phyloP scores from a whole-genome alignment of 2,888 invertebrate genomes.

The Serripes groenlandicus region DNA sequence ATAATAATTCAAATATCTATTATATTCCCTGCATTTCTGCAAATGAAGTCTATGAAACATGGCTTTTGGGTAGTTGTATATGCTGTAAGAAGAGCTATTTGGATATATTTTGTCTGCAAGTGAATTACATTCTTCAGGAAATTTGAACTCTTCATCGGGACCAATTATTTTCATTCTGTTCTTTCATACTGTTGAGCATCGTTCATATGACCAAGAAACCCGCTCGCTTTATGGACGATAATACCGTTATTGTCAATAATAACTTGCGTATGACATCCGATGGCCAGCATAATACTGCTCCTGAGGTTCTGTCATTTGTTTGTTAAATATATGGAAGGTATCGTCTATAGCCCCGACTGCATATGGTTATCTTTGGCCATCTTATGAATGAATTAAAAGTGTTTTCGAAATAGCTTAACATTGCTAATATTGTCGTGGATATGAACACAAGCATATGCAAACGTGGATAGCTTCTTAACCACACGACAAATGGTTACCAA shows the following conservation, averaged over 20 bases:
- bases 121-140: slow-evolving; percentile 25
- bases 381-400: not conserved
- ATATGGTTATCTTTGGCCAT: not conserved
- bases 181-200: slow-evolving; percentile 27
- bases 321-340: slow-evolving; percentile 32
- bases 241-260: slow-evolving; percentile 22
- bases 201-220: slow-evolving; percentile 34
- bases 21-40: slow-evolving; percentile 5
- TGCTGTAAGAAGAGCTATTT: slow-evolving; percentile 21
- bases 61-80: slow-evolving; percentile 14
- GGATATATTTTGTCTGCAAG: slow-evolving; percentile 37
- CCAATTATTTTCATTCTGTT: slow-evolving; percentile 32
- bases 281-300: too few species aligned
- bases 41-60: not conserved
- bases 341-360: slow-evolving; percentile 27
- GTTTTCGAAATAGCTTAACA: not conserved
- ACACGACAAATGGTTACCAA: not conserved
- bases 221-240: slow-evolving; percentile 17
- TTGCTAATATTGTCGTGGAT: too few species aligned
- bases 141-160: not conserved
- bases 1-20: not conserved
- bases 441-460: too few species aligned
- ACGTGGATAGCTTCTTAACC: too few species aligned
- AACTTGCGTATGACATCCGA: slow-evolving; percentile 32
- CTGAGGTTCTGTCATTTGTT: too few species aligned